phyloP scores from a whole-genome alignment of 2,113 vertebrate species.

The Bambusicola thoracicus region DNA sequence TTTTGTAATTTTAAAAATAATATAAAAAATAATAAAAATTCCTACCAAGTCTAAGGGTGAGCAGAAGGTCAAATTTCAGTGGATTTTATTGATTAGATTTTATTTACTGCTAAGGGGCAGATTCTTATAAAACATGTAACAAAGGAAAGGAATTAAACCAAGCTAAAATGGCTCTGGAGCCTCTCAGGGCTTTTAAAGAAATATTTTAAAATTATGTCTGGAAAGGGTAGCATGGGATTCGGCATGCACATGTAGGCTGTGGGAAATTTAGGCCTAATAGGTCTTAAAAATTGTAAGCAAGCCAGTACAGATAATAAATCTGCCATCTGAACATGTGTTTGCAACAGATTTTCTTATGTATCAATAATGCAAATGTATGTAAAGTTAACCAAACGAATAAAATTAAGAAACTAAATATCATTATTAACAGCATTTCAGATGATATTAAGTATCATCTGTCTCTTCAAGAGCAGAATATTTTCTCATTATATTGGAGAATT shows the following conservation, averaged over 20 bases:
- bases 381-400: background rate
- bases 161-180: slow-evolving; percentile 28
- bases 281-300: slow-evolving; percentile 15
- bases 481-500: background rate
- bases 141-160: slow-evolving; percentile 34
- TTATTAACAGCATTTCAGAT: background rate
- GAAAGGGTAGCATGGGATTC: slow-evolving; percentile 16
- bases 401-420: background rate
- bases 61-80: slow-evolving; percentile 59
- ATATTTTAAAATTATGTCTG: slow-evolving; percentile 54
- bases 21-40: background rate
- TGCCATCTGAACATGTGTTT: background rate
- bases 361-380: background rate
- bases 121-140: background rate
- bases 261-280: background rate
- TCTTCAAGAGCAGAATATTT: background rate
- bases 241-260: slow-evolving; percentile 22
- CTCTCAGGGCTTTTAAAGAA: slow-evolving; percentile 59
- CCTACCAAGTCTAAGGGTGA: slow-evolving; percentile 37
- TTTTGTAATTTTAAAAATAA: slow-evolving; percentile 34
- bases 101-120: slow-evolving; percentile 27
- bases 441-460: background rate
- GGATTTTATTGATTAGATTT: slow-evolving; percentile 58
- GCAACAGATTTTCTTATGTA: slow-evolving; percentile 1
- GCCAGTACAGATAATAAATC: slow-evolving; percentile 3